Evolutionary conservation across 2,797 vertebrate genomes (phyloP).

Genomic region (Aldrovandia affinis): DNA sequence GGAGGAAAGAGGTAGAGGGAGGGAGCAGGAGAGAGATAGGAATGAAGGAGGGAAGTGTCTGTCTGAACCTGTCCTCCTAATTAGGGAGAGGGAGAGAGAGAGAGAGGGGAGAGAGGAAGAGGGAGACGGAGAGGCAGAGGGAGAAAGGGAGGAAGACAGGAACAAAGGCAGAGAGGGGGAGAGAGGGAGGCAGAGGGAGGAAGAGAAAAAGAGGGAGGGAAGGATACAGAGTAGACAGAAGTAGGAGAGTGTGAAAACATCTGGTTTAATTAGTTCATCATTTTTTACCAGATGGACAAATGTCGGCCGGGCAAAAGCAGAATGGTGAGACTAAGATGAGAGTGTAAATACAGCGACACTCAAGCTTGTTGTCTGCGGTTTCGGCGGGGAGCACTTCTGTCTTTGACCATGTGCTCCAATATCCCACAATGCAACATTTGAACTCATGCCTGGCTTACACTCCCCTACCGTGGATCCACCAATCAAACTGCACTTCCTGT

Average conservation of each 20-base stretch:
- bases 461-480: neutral
- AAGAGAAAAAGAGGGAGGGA: neutral
- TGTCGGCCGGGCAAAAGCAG: neutral
- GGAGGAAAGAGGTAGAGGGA: neutral
- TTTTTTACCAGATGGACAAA: neutral
- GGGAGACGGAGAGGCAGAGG: neutral
- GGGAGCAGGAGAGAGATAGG: neutral
- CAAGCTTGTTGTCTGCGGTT: neutral
- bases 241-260: neutral
- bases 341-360: neutral
- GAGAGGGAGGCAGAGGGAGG: neutral
- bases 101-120: neutral
- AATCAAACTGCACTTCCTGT: neutral
- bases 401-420: neutral
- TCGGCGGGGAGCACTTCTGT: neutral
- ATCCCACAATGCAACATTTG: neutral
- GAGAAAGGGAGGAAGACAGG: neutral
- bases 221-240: too few relatives aligned
- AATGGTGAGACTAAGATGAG: neutral
- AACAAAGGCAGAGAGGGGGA: neutral
- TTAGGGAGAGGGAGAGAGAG: neutral
- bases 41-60: neutral
- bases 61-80: neutral
- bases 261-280: neutral
- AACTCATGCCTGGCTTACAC: neutral